A percentile compares a stretch with the other conserved stretches of the same genome.
Conservation (phyloP, 2,113 vertebrate genomes). For the Phrynosoma platyrhinos region DNA sequence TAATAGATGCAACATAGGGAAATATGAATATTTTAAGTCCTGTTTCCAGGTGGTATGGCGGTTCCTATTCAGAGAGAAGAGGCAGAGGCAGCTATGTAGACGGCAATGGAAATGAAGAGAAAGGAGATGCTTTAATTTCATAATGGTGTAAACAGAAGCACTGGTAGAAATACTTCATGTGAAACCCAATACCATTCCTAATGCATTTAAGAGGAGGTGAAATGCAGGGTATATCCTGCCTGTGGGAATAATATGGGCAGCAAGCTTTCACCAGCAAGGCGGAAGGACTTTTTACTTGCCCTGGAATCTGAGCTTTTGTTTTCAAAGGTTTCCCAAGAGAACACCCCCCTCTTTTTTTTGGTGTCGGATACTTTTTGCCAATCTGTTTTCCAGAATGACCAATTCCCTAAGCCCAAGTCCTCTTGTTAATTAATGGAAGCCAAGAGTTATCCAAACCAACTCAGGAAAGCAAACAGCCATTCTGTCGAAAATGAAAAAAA, state of each 20-base stretch:
- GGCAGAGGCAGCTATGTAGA: slow-evolving; percentile 34
- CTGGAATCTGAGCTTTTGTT: slow-evolving; percentile 69
- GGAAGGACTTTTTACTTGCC: slow-evolving; percentile 67
- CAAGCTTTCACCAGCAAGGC: slow-evolving; percentile 66
- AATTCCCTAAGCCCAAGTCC: slow-evolving; percentile 4
- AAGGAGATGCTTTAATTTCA: slow-evolving; percentile 75
- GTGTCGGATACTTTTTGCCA: slow-evolving; percentile 35
- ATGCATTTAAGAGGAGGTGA: slow-evolving; percentile 72
- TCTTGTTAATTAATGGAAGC: slow-evolving; percentile 31
- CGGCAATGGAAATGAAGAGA: slow-evolving; percentile 65
- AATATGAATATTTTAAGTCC: slow-evolving; percentile 57
- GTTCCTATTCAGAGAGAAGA: slow-evolving; percentile 57
- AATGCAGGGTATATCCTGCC: slow-evolving; percentile 68
- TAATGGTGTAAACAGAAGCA: slow-evolving; percentile 75
- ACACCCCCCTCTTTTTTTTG: background rate
- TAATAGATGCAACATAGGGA: slow-evolving; percentile 30
- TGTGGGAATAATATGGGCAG: slow-evolving; percentile 71
- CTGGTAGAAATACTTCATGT: slow-evolving; percentile 72
- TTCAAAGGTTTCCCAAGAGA: slow-evolving; percentile 67
- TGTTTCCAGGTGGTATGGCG: slow-evolving; percentile 54
- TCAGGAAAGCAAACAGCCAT: background rate
- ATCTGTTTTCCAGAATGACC: slow-evolving; percentile 46
- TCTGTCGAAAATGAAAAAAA: background rate
- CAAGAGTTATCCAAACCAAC: slow-evolving; percentile 8
- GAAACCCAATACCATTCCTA: slow-evolving; percentile 69